These are phyloP conservation scores for Alligator sinensis DNA, from an alignment of 2,113 vertebrate species.

Conservation along the genomic window DNA sequence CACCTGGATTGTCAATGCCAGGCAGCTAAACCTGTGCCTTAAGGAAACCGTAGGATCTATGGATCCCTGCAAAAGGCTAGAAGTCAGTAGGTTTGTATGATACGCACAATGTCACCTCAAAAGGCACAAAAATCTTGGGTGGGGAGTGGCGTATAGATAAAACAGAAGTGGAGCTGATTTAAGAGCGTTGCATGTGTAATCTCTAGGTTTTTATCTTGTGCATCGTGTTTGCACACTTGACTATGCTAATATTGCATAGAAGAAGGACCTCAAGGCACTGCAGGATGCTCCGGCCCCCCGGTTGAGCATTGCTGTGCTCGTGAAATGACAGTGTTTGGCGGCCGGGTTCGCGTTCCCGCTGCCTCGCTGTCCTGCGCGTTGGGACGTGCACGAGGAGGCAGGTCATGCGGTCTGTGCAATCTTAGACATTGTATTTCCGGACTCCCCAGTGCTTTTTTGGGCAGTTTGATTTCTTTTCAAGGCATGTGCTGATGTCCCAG, in stretches of 20 bases:
- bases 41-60: background rate
- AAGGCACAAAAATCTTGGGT: background rate
- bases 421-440: background rate
- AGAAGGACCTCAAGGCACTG: no score
- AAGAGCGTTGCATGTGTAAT: no score
- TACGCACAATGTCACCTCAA: background rate
- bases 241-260: no score
- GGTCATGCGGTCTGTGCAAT: fast-evolving
- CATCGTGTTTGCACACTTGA: no score
- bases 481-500: fast-evolving
- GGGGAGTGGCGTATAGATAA: background rate
- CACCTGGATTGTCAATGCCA: background rate
- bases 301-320: no score
- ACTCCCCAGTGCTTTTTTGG: background rate
- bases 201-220: no score
- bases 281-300: no score
- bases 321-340: background rate
- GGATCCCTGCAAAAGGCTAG: background rate
- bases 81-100: background rate
- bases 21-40: background rate
- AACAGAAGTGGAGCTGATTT: background rate
- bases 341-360: background rate
- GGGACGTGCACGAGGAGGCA: no score
- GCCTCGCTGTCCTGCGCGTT: fast-evolving
- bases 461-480: fast-evolving